Evolutionary conservation across 2,888 invertebrate species (phyloP).

Genomic region (Tolmerus cingulatus): DNA sequence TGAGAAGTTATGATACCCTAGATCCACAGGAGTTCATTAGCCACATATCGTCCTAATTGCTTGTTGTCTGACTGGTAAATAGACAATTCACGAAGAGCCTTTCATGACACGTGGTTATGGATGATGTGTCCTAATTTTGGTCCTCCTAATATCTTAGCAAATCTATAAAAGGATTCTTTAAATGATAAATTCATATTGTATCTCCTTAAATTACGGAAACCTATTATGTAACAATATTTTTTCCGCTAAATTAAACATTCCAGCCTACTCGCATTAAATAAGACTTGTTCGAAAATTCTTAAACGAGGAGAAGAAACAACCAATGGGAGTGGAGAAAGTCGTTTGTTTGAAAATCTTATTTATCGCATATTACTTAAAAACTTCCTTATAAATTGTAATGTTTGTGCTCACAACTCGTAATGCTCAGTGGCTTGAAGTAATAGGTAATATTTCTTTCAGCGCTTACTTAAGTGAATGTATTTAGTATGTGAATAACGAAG

Average conservation of each 20-base stretch:
- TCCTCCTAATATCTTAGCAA: not conserved
- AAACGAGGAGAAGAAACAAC: not conserved
- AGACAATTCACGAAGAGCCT: not conserved
- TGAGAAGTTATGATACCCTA: not conserved
- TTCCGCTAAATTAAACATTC: not conserved
- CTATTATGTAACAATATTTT: not conserved
- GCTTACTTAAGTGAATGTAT: not conserved
- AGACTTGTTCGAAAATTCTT: not conserved
- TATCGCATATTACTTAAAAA: not conserved
- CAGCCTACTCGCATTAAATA: not conserved
- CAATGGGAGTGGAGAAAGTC: not conserved
- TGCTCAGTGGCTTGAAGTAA: not conserved
- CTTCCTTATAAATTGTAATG: not conserved
- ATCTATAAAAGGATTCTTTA: too few relatives aligned
- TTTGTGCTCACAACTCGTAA: not conserved
- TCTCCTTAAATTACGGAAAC: not conserved
- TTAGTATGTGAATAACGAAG: not conserved
- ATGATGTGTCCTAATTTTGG: not conserved
- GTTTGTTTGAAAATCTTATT: not conserved
- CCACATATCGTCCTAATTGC: not conserved
- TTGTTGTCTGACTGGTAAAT: not conserved
- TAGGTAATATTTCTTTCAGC: not conserved
- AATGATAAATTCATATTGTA: too few relatives aligned
- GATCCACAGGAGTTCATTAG: not conserved
- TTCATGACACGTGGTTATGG: not conserved